Evolutionary conservation across 2,113 vertebrate species (phyloP).

Genomic region (Lasiurus cinereus): DNA sequence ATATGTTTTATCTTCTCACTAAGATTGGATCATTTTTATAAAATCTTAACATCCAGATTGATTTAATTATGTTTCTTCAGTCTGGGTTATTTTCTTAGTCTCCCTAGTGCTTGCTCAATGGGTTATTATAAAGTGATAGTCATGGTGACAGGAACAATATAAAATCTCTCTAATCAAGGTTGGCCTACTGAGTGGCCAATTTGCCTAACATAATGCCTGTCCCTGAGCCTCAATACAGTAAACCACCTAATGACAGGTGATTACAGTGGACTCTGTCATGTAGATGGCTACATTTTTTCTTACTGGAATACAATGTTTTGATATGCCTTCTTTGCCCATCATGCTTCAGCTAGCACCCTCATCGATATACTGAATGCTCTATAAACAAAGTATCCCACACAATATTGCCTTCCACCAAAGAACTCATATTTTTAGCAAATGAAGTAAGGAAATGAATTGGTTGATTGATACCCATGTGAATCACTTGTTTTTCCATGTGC

Average conservation of each 20-base stretch:
- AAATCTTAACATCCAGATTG: slow-evolving; percentile 55
- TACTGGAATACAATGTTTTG: slow-evolving; percentile 19
- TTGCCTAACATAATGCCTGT: not conserved
- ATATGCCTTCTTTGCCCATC: not conserved
- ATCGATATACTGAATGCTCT: not conserved
- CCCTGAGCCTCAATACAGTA: not conserved
- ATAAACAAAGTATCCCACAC: not conserved
- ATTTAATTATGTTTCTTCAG: slow-evolving; percentile 54
- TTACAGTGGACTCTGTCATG: not conserved
- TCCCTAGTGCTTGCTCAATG: not conserved
- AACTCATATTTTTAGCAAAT: slow-evolving; percentile 17
- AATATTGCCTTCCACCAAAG: not conserved
- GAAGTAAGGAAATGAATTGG: not conserved
- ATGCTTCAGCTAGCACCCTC: not conserved
- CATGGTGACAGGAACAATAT: not conserved
- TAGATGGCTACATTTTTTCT: not conserved
- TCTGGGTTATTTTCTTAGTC: not conserved
- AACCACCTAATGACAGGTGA: not conserved
- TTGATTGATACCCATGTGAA: not conserved
- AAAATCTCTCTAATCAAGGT: slow-evolving; percentile 5
- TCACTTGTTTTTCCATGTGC: slow-evolving; percentile 36
- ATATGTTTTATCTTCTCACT: slow-evolving; percentile 43
- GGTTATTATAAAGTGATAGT: not conserved
- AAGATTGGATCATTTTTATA: slow-evolving; percentile 41
- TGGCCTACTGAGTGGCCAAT: not conserved